Conservation (phyloP, 2,888 invertebrate species). For the Oligia latruncula region DNA sequence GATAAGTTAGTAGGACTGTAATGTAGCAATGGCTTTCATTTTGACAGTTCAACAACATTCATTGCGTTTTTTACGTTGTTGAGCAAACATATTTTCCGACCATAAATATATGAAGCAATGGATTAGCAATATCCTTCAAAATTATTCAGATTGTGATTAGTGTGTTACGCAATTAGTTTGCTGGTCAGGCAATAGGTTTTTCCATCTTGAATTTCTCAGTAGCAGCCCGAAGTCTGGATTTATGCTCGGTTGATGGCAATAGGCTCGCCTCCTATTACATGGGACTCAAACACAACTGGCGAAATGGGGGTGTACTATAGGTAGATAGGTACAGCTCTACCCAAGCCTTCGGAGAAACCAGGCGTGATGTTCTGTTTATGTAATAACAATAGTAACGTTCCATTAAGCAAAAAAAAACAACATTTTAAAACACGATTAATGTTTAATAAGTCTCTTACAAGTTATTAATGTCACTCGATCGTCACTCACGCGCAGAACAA, state of each 20-base stretch:
- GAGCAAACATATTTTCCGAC: background rate
- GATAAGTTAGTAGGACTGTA: too few species aligned
- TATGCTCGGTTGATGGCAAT: background rate
- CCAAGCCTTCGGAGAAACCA: background rate
- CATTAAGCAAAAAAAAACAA: background rate
- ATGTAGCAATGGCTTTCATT: background rate
- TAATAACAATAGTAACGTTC: background rate
- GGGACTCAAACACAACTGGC: background rate
- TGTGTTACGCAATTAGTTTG: too few species aligned
- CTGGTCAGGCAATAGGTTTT: background rate
- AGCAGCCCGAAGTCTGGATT: background rate
- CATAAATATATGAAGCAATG: background rate
- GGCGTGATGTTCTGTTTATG: background rate
- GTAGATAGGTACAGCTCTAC: background rate
- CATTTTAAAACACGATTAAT: constrained; percentile 12
- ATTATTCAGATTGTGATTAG: background rate
- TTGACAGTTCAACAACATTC: background rate
- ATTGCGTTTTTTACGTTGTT: background rate
- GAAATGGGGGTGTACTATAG: background rate
- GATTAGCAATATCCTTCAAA: background rate
- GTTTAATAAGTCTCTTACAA: constrained; percentile 15
- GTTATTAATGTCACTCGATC: constrained; percentile 42
- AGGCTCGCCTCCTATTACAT: background rate
- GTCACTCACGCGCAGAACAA: constrained; percentile 32
- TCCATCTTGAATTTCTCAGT: background rate